Evolutionary conservation across 2,797 vertebrate species (phyloP).

Genomic region (Arrhamphus sclerolepis): DNA sequence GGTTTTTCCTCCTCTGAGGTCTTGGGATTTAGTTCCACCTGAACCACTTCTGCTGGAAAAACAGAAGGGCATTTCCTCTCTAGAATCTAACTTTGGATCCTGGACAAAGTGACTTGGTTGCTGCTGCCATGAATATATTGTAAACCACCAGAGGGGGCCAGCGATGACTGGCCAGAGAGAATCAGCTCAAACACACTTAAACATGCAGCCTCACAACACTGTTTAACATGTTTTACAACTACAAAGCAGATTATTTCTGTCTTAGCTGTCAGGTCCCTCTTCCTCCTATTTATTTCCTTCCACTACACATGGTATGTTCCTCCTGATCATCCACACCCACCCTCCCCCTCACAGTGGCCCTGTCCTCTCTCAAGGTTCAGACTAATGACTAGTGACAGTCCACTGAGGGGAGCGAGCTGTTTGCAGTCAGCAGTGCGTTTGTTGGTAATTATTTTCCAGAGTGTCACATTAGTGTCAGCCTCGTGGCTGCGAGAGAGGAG

Average conservation of each 20-base stretch:
- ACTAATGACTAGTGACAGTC: slow-evolving; percentile 95
- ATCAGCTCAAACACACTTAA: background rate
- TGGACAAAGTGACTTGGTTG: slow-evolving; percentile 32
- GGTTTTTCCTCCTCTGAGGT: slow-evolving; percentile 1
- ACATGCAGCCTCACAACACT: slow-evolving; percentile 27
- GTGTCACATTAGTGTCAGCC: slow-evolving; percentile 99
- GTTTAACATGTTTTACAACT: slow-evolving; percentile 60
- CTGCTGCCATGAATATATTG: slow-evolving; percentile 23
- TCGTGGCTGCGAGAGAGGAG: slow-evolving; percentile 89
- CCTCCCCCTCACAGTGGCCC: slow-evolving; percentile 51
- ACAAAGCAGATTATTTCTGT: slow-evolving; percentile 54
- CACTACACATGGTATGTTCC: slow-evolving; percentile 38
- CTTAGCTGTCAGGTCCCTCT: slow-evolving; percentile 49
- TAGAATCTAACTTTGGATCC: background rate
- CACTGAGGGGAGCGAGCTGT: slow-evolving; percentile 95
- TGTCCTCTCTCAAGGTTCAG: slow-evolving; percentile 78
- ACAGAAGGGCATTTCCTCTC: slow-evolving; percentile 8
- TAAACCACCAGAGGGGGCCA: slow-evolving; percentile 71
- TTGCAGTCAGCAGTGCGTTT: slow-evolving; percentile 97
- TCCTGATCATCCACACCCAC: slow-evolving; percentile 33
- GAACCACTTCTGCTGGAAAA: slow-evolving; percentile 20
- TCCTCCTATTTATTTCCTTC: slow-evolving; percentile 50
- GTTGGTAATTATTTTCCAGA: slow-evolving; percentile 99
- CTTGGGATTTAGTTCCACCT: background rate
- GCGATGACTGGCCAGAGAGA: slow-evolving; percentile 28